Base-by-base conservation (phyloP, 1,140 invertebrate species). In the Scaptodrosophila lebanonensis region DNA sequence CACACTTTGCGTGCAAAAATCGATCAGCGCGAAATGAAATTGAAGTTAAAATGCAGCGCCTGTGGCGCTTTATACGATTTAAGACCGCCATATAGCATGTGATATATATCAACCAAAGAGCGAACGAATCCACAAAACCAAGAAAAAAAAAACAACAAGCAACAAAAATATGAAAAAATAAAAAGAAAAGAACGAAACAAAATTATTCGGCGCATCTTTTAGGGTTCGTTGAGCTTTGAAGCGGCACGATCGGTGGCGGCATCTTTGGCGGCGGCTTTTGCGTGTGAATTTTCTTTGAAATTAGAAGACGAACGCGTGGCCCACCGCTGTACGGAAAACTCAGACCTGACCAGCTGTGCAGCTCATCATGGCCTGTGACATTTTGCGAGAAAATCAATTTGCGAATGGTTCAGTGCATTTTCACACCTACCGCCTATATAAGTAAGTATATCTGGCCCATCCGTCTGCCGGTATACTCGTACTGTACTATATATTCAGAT, bases 1-100 rank as follows among this genome's bases (percentile, higher is more conserved):
- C 75, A 79, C 75, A 82, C 75, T 79, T 79, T 79, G 75, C 75
- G 69, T 79, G 75, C 75, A 75, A 79, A 83, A 82, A 82, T 83
- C 75, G 76, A 82, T 82, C 75, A 82, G 76, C 56, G 54, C 66
- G 50, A 83, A 82, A 83, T 82, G 75, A 83, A 82, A 82, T 82
- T 82, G 75, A 82, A 82, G 70, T 83, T 82, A 54, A 75, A 79
- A 66, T 43, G 57, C 62, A 62, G 32, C 40, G 75, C 75, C 66
- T 40, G 18, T 51, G 58, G 66, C 66, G 32, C 49, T 66, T 58
- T 44, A 32, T 33, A 50, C 66, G 57, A 79, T 72, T 64, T 60
- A 79, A 40, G 16, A 30, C 32, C 44, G 29, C 51, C 32, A 16
- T 27, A 20, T 17, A n/a, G 39, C 42, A 11, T 47, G 52, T 22